A percentile compares a stretch with the other conserved stretches of the same genome.
phyloP scores from a whole-genome alignment of 2,797 vertebrate species.

The Varecia variegata region DNA sequence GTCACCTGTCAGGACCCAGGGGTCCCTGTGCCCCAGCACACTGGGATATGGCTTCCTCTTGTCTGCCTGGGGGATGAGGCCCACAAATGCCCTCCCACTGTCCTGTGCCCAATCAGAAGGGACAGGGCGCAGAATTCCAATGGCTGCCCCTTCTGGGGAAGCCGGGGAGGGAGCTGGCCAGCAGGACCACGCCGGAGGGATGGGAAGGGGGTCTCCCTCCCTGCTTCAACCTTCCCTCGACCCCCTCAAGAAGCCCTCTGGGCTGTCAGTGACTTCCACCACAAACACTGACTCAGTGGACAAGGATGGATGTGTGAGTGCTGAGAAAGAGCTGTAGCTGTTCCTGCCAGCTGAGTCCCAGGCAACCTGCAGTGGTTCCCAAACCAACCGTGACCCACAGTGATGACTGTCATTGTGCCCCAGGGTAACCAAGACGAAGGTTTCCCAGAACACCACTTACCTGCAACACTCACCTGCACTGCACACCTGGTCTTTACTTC shows the following conservation, averaged over 20 bases:
- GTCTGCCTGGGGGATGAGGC: no score
- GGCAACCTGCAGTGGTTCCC: not conserved
- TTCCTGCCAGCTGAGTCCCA: not conserved
- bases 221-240: not conserved
- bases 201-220: not conserved
- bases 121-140: not conserved
- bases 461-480: not conserved
- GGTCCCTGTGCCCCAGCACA: not conserved
- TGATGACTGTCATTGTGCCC: not conserved
- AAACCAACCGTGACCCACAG: not conserved
- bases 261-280: not conserved
- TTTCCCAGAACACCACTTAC: no score
- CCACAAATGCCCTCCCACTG: not conserved
- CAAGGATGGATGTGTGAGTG: not conserved
- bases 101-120: not conserved
- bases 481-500: rapidly evolving
- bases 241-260: not conserved
- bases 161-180: rapidly evolving
- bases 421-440: not conserved
- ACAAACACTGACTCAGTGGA: not conserved
- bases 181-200: no score
- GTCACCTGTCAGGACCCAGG: rapidly evolving
- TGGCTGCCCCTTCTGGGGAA: rapidly evolving
- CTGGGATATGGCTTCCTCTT: not conserved
- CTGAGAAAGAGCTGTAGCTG: not conserved